A percentile compares a stretch with the other conserved stretches of the same genome.
These are phyloP conservation scores for Acanthococcus lagerstroemiae DNA, from an alignment of 2,888 invertebrate species.

Conservation along the genomic window DNA sequence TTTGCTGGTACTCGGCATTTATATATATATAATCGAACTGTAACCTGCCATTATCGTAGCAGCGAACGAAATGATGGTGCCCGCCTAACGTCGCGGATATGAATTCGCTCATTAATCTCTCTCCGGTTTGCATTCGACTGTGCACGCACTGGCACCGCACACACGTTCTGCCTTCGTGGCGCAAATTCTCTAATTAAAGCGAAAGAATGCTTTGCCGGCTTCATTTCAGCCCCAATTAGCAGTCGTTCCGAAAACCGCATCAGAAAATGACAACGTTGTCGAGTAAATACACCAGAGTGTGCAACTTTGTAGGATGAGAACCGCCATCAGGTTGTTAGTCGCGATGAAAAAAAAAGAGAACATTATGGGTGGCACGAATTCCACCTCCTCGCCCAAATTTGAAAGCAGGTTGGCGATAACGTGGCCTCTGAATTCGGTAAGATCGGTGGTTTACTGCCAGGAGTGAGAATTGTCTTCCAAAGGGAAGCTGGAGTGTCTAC, in stretches of 20 bases:
- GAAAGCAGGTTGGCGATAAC: too few species aligned
- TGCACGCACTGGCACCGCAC: not conserved
- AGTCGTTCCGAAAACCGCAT: not conserved
- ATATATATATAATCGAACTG: constrained; percentile 25
- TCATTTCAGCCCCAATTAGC: not conserved
- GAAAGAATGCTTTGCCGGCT: not conserved
- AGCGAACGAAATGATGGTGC: not conserved
- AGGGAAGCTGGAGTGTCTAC: too few species aligned
- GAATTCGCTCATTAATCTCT: constrained; percentile 20
- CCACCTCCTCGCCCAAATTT: too few species aligned
- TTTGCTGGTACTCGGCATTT: constrained; percentile 8
- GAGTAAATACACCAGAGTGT: too few species aligned
- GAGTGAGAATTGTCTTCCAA: too few species aligned
- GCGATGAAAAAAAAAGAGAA: too few species aligned
- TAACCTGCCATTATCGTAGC: constrained; percentile 18
- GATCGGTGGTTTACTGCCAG: too few species aligned
- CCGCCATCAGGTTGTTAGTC: too few species aligned
- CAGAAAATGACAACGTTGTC: too few species aligned
- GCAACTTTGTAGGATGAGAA: too few species aligned
- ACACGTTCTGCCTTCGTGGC: not conserved
- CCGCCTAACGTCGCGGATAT: not conserved
- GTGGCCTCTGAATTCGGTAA: too few species aligned
- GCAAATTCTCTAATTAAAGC: not conserved
- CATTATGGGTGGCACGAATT: too few species aligned
- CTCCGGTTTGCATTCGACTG: not conserved